Evolutionary conservation across 2,797 vertebrate genomes (phyloP).

Genomic region (Epinephelus malabaricus): DNA sequence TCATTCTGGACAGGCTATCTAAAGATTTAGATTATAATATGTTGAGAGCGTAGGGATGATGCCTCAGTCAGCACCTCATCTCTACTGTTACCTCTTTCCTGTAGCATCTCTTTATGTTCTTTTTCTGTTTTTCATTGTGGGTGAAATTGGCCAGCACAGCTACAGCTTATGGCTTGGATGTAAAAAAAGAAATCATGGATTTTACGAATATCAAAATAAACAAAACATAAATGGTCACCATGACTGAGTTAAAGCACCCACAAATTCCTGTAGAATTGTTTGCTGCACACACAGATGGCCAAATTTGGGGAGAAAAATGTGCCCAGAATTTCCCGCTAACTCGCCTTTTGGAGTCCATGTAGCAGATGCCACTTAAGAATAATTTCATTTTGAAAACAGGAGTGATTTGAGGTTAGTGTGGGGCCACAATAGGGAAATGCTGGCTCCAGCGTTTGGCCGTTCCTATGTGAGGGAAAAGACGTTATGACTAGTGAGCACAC

Average conservation of each 20-base stretch:
- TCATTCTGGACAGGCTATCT: conserved; percentile 9
- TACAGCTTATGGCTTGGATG: conserved; percentile 18
- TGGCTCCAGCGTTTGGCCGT: conserved; percentile 7
- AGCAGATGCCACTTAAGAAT: conserved; percentile 44
- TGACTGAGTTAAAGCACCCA: conserved; percentile 23
- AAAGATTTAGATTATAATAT: conserved; percentile 39
- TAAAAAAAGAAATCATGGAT: conserved; percentile 22
- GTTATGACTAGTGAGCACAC: neutral
- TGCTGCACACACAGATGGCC: conserved; percentile 13
- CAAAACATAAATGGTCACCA: conserved; percentile 5
- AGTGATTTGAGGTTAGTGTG: conserved; percentile 43
- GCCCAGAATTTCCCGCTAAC: conserved; percentile 30
- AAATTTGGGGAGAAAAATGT: conserved; percentile 27
- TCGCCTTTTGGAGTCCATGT: conserved; percentile 26
- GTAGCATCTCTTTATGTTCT: conserved; percentile 13
- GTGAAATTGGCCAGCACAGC: conserved; percentile 2
- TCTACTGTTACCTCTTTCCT: neutral
- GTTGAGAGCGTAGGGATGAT: conserved; percentile 5
- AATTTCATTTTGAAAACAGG: conserved; percentile 35
- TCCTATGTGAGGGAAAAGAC: conserved; percentile 10
- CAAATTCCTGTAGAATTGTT: conserved; percentile 24
- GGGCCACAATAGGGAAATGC: conserved; percentile 27
- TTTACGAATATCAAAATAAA: conserved; percentile 50
- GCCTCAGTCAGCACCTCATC: conserved; percentile 38
- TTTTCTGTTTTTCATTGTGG: conserved; percentile 25